These are phyloP conservation scores for Poeciliopsis paucimaculata DNA, from an alignment of 2,797 vertebrate genomes.

Conservation along the genomic window DNA sequence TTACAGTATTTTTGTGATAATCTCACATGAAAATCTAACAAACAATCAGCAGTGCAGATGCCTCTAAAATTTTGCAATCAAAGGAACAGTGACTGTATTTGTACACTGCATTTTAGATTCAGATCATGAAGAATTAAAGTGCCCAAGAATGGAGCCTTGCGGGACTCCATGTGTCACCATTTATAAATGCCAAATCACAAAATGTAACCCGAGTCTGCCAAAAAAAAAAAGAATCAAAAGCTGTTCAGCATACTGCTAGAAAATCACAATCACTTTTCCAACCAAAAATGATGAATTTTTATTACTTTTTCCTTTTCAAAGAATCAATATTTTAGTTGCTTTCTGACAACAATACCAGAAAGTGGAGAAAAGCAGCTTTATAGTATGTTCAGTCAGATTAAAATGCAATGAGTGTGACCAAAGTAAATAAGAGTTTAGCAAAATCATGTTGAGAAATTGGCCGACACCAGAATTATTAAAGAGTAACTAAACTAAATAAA, in stretches of 20 bases:
- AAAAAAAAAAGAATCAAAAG: not conserved
- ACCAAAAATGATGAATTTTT: not conserved
- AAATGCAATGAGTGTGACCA: not conserved
- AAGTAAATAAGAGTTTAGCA: not conserved
- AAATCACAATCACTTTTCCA: not conserved
- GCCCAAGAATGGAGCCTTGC: not conserved
- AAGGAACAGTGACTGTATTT: not conserved
- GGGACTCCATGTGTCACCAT: not conserved
- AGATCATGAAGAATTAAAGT: not conserved
- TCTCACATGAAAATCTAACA: not conserved
- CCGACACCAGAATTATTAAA: not conserved
- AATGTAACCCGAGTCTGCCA: not conserved
- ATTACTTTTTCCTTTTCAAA: not conserved
- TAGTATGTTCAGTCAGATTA: not conserved
- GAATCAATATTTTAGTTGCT: not conserved
- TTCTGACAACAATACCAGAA: not conserved
- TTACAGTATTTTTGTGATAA: not conserved
- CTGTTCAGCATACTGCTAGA: not conserved
- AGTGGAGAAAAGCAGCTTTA: not conserved
- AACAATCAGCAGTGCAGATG: not conserved
- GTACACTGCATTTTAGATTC: not conserved
- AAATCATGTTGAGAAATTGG: not conserved
- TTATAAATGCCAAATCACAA: not conserved
- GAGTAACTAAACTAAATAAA: too few relatives aligned
- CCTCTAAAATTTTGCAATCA: not conserved